Evolutionary conservation across 2,797 vertebrate genomes (phyloP).

Genomic region (Onychomys leucogaster): DNA sequence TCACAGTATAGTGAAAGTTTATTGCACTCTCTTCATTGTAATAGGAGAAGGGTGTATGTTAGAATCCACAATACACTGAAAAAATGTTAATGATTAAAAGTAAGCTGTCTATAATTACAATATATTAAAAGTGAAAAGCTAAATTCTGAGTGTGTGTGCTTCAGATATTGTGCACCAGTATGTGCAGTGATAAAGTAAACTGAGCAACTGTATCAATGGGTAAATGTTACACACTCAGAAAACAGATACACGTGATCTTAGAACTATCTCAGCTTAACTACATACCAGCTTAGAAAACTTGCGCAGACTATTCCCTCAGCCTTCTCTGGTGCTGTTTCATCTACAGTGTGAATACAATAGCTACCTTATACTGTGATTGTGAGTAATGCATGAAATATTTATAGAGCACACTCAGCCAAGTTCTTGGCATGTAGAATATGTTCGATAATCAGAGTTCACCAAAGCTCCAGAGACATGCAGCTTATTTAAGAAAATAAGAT

Average conservation of each 20-base stretch:
- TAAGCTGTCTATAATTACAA: neutral
- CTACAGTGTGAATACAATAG: constrained; percentile 39
- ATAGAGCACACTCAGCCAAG: constrained; percentile 63
- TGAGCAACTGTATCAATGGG: neutral
- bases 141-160: neutral
- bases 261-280: neutral
- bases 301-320: neutral
- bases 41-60: neutral
- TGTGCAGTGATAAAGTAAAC: neutral
- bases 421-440: constrained; percentile 56
- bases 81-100: constrained; percentile 18
- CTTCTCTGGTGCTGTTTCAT: constrained; percentile 26
- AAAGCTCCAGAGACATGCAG: neutral
- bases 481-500: constrained; percentile 69
- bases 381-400: constrained; percentile 71
- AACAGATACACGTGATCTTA: neutral
- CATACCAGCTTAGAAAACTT: constrained; percentile 1
- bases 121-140: constrained; percentile 28
- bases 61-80: neutral
- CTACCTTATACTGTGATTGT: constrained; percentile 40
- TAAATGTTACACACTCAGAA: neutral
- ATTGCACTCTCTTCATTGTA: neutral
- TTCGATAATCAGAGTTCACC: constrained; percentile 56
- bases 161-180: neutral
- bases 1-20: neutral